Evolutionary conservation across 2,797 vertebrate species (phyloP), one percentile per base, ranked within the genome.

Genomic region (Crenichthys baileyi): DNA sequence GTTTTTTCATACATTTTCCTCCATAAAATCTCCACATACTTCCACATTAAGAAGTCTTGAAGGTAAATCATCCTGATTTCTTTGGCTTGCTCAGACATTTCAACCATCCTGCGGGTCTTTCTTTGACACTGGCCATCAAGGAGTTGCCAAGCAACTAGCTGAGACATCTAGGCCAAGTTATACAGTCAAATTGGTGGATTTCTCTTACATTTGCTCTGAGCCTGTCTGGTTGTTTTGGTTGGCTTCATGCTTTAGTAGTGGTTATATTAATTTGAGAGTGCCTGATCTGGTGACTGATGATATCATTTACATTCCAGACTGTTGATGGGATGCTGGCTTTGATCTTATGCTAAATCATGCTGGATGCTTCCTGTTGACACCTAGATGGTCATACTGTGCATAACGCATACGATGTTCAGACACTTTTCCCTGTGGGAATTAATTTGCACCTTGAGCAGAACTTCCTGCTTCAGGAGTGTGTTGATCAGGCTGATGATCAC

Each of bases 101-200:
- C 20, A 58, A 60, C 67, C 36, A 46, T 58, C 55, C 63, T 22
- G 41, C 67, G 29, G 0, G 48, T n/a, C 44, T 12, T 0, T 5
- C 60, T 51, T 20, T 60, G 20, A 26, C 50, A 20, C 22, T 41
- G 24, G 41, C 76, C 31, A 4, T 48, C 8, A 0, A 11, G 5
- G 46, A 29, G 72, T 68, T 78, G 75, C 75, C 48, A 44, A n/a
- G 11, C 71, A 67, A 75, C 74, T 29, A 55, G 80, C 5, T 2
- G 51, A 73, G 36, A n/a, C 41, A 31, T 63, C 76, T 12, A 36
- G 56, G 67, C 44, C 67, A 26, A 48, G 41, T 48, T 48, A 46
- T n/a, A 46, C 67, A 68, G 44, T 70, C n/a, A 70, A 26, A 70
- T 26, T 46, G 39, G 44, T 18, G n/a, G 44, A 70, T 70, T 70